phyloP scores from a whole-genome alignment of 2,888 invertebrate genomes.

The Lutraria lutraria region DNA sequence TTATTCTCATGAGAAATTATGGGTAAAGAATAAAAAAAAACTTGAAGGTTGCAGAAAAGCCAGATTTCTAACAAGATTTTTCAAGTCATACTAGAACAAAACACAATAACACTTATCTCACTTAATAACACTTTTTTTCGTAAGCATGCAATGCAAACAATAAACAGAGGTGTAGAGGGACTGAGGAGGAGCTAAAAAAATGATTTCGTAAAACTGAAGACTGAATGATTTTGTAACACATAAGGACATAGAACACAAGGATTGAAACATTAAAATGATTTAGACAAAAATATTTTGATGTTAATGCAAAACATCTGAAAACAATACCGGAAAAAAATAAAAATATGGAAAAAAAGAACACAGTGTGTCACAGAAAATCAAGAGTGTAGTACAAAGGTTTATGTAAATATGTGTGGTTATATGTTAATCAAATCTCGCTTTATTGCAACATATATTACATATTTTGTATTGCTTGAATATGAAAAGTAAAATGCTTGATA shows the following conservation, averaged over 20 bases:
- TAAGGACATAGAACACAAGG: not conserved
- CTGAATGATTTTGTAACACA: not conserved
- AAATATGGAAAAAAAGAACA: not conserved
- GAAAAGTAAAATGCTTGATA: not conserved
- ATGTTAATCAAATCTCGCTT: not conserved
- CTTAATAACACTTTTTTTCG: too few relatives aligned
- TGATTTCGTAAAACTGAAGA: not conserved
- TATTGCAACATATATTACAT: slow-evolving; percentile 2
- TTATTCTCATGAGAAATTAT: too few relatives aligned
- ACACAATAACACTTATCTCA: too few relatives aligned
- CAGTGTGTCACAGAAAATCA: slow-evolving; percentile 5
- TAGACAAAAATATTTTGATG: not conserved
- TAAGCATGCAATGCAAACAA: not conserved
- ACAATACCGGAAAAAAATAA: not conserved
- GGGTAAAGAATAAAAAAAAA: too few relatives aligned
- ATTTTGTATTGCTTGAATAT: not conserved
- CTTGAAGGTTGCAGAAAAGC: too few relatives aligned
- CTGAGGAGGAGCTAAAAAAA: not conserved
- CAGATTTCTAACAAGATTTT: too few relatives aligned
- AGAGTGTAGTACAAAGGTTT: not conserved
- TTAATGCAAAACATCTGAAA: not conserved
- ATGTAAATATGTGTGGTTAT: not conserved
- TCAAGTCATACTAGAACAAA: too few relatives aligned
- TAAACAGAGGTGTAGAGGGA: not conserved
- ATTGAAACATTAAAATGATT: not conserved